Evolutionary conservation across 1,140 invertebrate species (phyloP), one percentile per base, ranked within the genome.

Genomic region (Gonatopus flavifemur): DNA sequence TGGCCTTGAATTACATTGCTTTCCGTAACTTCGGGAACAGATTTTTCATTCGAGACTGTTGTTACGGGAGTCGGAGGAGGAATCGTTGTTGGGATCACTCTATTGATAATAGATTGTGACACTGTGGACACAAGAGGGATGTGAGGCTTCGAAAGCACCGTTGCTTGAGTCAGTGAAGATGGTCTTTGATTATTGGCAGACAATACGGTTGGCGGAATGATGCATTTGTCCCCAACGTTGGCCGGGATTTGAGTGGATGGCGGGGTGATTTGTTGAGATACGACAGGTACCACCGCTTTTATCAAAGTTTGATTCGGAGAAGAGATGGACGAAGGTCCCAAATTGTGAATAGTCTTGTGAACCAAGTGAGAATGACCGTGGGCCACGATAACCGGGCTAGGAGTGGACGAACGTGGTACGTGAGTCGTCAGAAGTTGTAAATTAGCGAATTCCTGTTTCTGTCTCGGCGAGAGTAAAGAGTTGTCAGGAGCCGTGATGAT

Each of bases 321-420:
- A 1, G 69, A 36, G 3, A 65, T 54, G 0, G 41, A 41, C 0
- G 66, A 39, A 0, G 65, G 46, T 1, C 64, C 58, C 12, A 66
- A n/a, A n/a, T 53, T 32, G 16, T 69, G 73, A 1, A 69, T 60
- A 0, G 70, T 59, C 15, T 75, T 69, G 21, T 75, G 72, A 3
- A 62, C 46, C 1, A 75, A 5, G 16, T 70, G 66, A 9, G 63
- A 20, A 19, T 74, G 74, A 19, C 70, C 65, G 30, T 76, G 74
- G 12, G 77, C 59, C 0, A 81, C 78, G 52, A 81, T 81, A 3
- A 82, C 79, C 1, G 80, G 81, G 63, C 78, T 82, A 2, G 77
- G 76, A 3, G 77, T 78, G 0, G 78, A 79, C 12, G 71, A 63
- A 9, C 66, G 58, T 6, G 73, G 62, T 13, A 75, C 48, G 16